These are phyloP conservation scores for Machimus atricapillus DNA, from an alignment of 2,888 invertebrate species.

Conservation along the genomic window DNA sequence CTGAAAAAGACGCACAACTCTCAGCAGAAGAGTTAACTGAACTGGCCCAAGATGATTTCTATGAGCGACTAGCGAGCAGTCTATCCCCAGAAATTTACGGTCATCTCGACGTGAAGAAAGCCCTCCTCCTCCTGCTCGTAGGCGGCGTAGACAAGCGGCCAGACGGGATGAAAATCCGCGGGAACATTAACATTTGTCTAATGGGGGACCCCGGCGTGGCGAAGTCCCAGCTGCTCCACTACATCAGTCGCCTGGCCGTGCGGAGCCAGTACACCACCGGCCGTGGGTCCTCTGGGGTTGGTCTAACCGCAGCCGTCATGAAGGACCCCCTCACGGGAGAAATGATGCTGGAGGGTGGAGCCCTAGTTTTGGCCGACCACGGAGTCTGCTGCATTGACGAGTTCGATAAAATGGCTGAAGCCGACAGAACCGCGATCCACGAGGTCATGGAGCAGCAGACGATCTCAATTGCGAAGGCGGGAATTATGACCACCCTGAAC, in stretches of 20 bases:
- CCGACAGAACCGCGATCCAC: constrained; percentile 93
- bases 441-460: constrained; percentile 99
- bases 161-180: constrained; percentile 97
- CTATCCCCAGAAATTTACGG: constrained; percentile 99
- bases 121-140: constrained; percentile 88
- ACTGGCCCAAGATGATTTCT: constrained; percentile 87
- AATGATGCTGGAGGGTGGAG: constrained; percentile 97
- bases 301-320: constrained; percentile 97
- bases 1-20: constrained; percentile 73
- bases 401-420: constrained; percentile 99
- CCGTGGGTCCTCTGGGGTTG: constrained; percentile 97
- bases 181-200: constrained; percentile 95
- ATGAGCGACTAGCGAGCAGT: constrained; percentile 88
- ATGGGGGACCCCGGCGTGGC: constrained; percentile 99
- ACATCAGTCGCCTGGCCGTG: constrained; percentile 91
- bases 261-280: constrained; percentile 97
- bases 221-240: constrained; percentile 94
- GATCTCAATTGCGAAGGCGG: constrained; percentile 98
- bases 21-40: constrained; percentile 83
- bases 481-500: constrained; percentile 97
- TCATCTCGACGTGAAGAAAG: constrained; percentile 97
- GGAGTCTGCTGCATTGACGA: constrained; percentile 99
- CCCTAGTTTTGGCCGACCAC: constrained; percentile 93
- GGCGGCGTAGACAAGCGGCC: constrained; percentile 88
- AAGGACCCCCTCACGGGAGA: constrained; percentile 97